These are phyloP conservation scores for Plagiodera versicolora DNA, from an alignment of 2,888 invertebrate species.

Conservation along the genomic window DNA sequence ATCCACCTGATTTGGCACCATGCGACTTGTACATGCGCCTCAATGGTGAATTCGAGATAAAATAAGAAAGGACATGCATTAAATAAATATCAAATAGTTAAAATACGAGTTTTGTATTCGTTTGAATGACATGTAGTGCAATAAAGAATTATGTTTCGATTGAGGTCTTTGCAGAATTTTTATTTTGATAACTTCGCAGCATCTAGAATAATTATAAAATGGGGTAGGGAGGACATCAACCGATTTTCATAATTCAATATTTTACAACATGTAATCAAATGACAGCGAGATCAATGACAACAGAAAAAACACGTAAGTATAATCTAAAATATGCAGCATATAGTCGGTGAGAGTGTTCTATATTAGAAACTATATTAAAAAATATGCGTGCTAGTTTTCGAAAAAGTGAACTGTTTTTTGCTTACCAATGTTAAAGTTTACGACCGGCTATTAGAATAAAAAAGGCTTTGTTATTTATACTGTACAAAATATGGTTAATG, in stretches of 20 bases:
- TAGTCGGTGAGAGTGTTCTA: slow-evolving; percentile 44
- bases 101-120: too few species aligned
- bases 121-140: neutral
- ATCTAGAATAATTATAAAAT: too few species aligned
- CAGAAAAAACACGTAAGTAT: slow-evolving; percentile 44
- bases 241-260: too few species aligned
- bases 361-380: slow-evolving; percentile 47
- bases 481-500: slow-evolving; percentile 42
- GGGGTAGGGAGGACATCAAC: too few species aligned
- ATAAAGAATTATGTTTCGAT: neutral
- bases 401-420: slow-evolving; percentile 14
- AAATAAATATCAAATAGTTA: too few species aligned
- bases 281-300: slow-evolving; percentile 45
- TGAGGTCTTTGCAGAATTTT: neutral
- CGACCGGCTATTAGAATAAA: slow-evolving; percentile 24
- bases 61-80: too few species aligned
- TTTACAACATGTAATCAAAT: too few species aligned
- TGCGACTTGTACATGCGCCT: too few species aligned
- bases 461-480: slow-evolving; percentile 34
- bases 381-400: slow-evolving; percentile 39
- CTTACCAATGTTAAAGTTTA: neutral
- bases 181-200: too few species aligned
- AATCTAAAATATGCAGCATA: slow-evolving; percentile 39
- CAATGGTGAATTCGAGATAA: too few species aligned
- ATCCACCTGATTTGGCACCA: too few species aligned